phyloP scores from a whole-genome alignment of 2,113 vertebrate genomes.

The Casuarius casuarius region DNA sequence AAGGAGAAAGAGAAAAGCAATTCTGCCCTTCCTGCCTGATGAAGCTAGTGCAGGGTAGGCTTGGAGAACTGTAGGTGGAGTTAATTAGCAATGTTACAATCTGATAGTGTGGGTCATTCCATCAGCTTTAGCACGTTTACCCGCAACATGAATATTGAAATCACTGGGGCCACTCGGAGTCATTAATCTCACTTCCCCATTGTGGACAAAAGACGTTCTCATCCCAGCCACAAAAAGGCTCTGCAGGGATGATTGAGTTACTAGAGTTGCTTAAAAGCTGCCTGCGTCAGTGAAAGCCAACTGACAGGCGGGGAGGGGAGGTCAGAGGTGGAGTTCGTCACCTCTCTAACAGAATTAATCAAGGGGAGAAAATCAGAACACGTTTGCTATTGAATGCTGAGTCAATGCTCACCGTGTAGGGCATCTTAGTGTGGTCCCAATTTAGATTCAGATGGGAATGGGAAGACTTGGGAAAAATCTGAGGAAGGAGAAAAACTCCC shows the following conservation, averaged over 20 bases:
- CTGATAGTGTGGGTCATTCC: not conserved
- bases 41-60: accelerated
- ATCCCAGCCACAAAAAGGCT: constrained; percentile 17
- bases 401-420: not conserved
- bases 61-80: not conserved
- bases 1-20: not conserved
- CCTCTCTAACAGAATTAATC: constrained; percentile 55
- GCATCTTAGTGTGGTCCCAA: not conserved
- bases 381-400: not conserved
- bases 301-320: constrained; percentile 30
- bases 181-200: constrained; percentile 15
- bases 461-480: not conserved
- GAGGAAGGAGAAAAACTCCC: not conserved
- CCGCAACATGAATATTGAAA: not conserved
- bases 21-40: not conserved
- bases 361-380: constrained; percentile 34
- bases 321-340: constrained; percentile 54
- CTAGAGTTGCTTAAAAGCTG: constrained; percentile 28
- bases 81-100: not conserved
- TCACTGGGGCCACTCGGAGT: not conserved
- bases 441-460: not conserved
- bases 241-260: constrained; percentile 21
- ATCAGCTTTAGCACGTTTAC: not conserved
- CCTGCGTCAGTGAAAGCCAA: not conserved
- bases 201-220: not conserved